Evolutionary conservation across 2,113 vertebrate genomes (phyloP).

Genomic region (Montifringilla adamsi): DNA sequence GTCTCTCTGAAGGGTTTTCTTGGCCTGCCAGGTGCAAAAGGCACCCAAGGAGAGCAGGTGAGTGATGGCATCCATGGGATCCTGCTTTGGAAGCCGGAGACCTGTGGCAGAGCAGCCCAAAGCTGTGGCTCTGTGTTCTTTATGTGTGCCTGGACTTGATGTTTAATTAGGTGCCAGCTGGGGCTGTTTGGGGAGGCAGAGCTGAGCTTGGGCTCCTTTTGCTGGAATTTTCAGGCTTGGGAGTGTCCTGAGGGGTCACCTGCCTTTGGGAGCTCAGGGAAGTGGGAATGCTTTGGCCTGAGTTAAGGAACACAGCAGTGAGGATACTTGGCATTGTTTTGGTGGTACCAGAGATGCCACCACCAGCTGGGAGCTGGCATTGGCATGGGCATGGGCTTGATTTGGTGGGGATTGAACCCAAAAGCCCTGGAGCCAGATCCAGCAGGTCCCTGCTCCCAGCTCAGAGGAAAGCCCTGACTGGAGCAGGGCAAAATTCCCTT

Average conservation of each 20-base stretch:
- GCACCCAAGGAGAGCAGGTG: conserved; percentile 75
- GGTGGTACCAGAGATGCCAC: background rate
- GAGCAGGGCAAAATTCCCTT: background rate
- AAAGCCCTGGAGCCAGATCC: background rate
- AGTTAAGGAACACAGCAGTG: background rate
- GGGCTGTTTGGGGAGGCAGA: background rate
- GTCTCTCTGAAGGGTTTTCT: conserved; percentile 71
- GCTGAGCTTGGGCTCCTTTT: background rate
- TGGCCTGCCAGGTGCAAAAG: conserved; percentile 74
- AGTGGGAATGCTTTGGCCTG: background rate
- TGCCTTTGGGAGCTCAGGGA: background rate
- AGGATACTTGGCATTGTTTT: fast-evolving
- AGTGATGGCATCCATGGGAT: background rate
- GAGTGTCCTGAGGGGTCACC: background rate
- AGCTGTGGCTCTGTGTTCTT: fast-evolving
- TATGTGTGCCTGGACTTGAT: background rate
- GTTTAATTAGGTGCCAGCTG: background rate
- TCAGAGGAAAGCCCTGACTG: background rate
- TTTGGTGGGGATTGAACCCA: background rate
- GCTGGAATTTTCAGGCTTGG: background rate
- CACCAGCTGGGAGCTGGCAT: background rate
- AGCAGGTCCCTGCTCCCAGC: background rate
- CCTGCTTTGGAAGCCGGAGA: background rate
- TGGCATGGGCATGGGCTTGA: background rate
- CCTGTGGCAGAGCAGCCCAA: fast-evolving